phyloP scores from a whole-genome alignment of 2,113 vertebrate genomes.

The Todiramphus saurophagus region DNA sequence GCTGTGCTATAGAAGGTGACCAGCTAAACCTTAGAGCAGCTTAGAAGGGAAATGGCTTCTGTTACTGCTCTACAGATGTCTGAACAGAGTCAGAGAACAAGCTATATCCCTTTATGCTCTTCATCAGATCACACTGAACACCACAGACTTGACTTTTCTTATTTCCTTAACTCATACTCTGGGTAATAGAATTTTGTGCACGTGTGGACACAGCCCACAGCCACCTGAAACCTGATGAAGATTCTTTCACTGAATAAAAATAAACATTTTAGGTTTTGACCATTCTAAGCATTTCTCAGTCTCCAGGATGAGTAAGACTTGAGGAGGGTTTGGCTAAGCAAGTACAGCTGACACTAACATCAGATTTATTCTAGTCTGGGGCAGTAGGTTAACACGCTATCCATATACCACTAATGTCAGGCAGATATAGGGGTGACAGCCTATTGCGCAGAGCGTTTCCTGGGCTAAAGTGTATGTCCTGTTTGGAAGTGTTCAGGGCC shows the following conservation, averaged over 20 bases:
- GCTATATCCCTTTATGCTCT: neutral
- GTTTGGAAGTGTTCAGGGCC: neutral
- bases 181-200: neutral
- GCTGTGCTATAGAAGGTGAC: rapidly evolving
- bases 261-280: neutral
- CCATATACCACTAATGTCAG: neutral
- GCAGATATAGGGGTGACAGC: neutral
- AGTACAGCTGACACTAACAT: neutral
- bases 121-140: neutral
- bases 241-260: neutral
- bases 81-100: neutral
- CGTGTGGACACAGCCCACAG: neutral
- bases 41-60: neutral
- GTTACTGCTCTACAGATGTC: neutral
- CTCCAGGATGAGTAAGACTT: neutral
- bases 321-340: neutral
- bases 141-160: neutral
- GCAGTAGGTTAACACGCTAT: neutral
- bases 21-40: neutral
- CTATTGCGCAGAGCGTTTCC: neutral
- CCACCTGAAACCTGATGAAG: neutral
- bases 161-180: neutral
- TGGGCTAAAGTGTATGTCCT: neutral
- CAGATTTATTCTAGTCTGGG: neutral
- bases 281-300: neutral